Percentiles rank a stretch among this genome's conserved stretches.
Conservation (phyloP, 2,888 invertebrate genomes). For the Cerceris ruficornis region DNA sequence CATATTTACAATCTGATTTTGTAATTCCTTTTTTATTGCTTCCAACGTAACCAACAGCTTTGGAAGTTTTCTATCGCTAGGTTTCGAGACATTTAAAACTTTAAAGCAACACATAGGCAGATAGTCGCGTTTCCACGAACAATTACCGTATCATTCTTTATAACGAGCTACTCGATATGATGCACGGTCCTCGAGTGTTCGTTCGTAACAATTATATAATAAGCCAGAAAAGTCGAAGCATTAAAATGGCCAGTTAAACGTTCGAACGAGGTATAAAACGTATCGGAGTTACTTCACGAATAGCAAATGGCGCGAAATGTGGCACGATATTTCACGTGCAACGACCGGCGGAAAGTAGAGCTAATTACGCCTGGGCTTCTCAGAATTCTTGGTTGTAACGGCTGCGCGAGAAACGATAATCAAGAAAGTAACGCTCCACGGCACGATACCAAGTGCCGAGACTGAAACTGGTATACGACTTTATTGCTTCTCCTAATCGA, state of each 20-base stretch:
- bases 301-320: constrained; percentile 6
- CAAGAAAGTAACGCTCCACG: constrained; percentile 14
- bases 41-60: too few species aligned
- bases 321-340: constrained; percentile 46
- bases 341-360: constrained; percentile 29
- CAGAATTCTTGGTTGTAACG: constrained; percentile 48
- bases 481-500: constrained; percentile 24
- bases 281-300: constrained; percentile 22
- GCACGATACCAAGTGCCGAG: constrained; percentile 15
- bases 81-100: too few species aligned
- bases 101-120: too few species aligned
- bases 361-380: constrained; percentile 52
- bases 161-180: too few species aligned
- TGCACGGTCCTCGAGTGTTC: too few species aligned
- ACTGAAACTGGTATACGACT: not conserved
- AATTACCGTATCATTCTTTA: too few species aligned
- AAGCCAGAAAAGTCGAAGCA: not conserved
- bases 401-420: constrained; percentile 27
- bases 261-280: constrained; percentile 25
- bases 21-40: too few species aligned
- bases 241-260: constrained; percentile 15
- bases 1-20: too few species aligned
- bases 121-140: too few species aligned
- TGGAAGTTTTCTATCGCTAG: too few species aligned
- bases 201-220: too few species aligned